These are phyloP conservation scores for human DNA, from an alignment of 2,113 vertebrate genomes.

Conservation along the genomic window GRCh38 chr15:61007501-61008000, in stretches of 20 bases:
- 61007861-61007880: background rate
- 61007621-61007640: background rate
- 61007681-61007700: constrained; percentile 30
- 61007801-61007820: too few species aligned
- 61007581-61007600: constrained; percentile 1
- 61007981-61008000: background rate
- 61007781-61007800: too few species aligned
- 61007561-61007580: background rate
- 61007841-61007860: too few species aligned
- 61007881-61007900: constrained; percentile 25
- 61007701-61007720: too few species aligned
- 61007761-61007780: too few species aligned
- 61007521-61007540: constrained; percentile 22
- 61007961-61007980: background rate
- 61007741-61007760: too few species aligned
- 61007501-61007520: background rate
- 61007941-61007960: background rate
- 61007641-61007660: background rate
- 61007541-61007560: background rate
- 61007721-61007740: too few species aligned
- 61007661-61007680: background rate
- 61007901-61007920: too few species aligned
- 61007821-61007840: too few species aligned
- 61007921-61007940: background rate
- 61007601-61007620: background rate